Evolutionary conservation across 2,797 vertebrate genomes (phyloP).

Genomic region (Netta rufina): DNA sequence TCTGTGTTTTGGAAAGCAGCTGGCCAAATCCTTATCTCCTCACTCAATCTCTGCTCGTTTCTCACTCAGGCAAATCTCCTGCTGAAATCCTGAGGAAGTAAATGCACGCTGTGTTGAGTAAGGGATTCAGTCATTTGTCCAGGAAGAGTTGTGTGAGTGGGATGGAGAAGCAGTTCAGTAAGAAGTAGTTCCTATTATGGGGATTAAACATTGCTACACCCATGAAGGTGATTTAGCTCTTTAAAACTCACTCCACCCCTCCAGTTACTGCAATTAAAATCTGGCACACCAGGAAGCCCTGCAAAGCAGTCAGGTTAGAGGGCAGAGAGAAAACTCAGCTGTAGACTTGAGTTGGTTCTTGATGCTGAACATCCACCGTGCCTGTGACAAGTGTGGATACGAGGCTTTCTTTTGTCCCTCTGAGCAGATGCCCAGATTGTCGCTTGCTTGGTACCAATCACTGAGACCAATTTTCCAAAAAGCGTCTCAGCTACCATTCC

Average conservation of each 20-base stretch:
- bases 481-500: background rate
- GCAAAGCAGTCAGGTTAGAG: background rate
- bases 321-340: background rate
- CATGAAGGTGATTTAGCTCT: background rate
- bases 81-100: background rate
- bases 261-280: constrained; percentile 6
- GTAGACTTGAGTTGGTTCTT: background rate
- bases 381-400: background rate
- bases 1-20: background rate
- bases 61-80: background rate
- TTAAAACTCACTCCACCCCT: constrained; percentile 5
- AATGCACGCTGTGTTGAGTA: background rate
- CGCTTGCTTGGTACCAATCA: background rate
- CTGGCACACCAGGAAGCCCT: background rate
- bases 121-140: background rate
- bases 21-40: background rate
- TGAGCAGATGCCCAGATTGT: background rate
- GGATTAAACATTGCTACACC: constrained; percentile 29
- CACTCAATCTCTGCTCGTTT: background rate
- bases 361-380: background rate
- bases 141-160: background rate
- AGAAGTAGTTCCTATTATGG: background rate
- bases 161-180: background rate
- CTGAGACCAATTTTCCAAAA: background rate
- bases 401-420: background rate